These are phyloP conservation scores for Pelodytes ibericus DNA, from an alignment of 2,797 vertebrate genomes.

Conservation along the genomic window DNA sequence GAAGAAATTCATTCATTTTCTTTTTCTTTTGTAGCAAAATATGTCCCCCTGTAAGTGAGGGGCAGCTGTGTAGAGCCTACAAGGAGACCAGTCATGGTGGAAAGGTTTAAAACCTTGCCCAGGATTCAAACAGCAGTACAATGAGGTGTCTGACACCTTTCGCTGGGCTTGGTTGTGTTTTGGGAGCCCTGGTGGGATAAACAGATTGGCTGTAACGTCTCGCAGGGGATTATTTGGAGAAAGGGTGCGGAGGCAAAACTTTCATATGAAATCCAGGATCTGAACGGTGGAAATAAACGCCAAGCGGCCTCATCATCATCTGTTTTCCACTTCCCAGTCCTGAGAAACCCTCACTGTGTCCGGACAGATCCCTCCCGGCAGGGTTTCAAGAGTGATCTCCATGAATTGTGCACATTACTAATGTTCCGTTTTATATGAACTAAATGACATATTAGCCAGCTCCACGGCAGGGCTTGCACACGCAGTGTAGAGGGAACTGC, in stretches of 20 bases:
- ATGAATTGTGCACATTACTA: constrained; percentile 21
- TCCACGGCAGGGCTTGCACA: no score
- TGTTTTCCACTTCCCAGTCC: constrained; percentile 51
- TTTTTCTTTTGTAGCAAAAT: no score
- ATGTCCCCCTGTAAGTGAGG: no score
- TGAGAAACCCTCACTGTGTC: constrained; percentile 55
- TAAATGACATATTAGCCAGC: no score
- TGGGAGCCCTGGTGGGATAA: constrained; percentile 23
- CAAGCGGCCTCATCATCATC: constrained; percentile 45
- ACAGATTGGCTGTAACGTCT: constrained; percentile 40
- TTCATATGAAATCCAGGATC: constrained; percentile 44
- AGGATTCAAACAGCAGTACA: no score
- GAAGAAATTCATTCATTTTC: no score
- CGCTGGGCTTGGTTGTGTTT: not conserved
- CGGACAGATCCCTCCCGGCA: constrained; percentile 30
- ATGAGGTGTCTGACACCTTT: no score
- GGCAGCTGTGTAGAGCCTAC: no score
- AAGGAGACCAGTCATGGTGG: no score
- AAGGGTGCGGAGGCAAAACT: constrained; percentile 17
- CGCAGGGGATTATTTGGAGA: constrained; percentile 27
- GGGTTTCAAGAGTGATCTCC: constrained; percentile 43
- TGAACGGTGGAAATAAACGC: constrained; percentile 29
- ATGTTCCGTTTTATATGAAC: constrained; percentile 29
- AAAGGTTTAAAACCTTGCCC: no score
- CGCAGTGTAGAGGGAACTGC: no score